Conservation (phyloP, 2,888 invertebrate species). For the Tanytarsus gracilentus region DNA sequence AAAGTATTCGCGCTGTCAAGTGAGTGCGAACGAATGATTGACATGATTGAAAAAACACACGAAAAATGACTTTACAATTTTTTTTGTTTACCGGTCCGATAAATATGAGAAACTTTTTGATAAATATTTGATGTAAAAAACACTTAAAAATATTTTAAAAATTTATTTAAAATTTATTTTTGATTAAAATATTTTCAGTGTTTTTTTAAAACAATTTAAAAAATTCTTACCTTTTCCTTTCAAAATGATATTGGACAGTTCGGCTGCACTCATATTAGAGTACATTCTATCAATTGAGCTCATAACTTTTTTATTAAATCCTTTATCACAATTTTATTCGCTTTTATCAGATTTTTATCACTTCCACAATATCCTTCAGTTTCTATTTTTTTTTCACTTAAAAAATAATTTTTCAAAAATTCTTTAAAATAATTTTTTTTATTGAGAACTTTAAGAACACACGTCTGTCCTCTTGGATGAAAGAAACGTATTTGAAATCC, state of each 20-base stretch:
- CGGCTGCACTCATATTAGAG: slow-evolving; percentile 15
- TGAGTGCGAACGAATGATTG: too few species aligned
- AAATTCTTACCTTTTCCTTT: slow-evolving; percentile 15
- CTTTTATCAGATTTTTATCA: neutral
- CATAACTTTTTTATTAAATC: slow-evolving; percentile 7
- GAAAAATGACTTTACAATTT: too few species aligned
- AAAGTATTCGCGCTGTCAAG: too few species aligned
- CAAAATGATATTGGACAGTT: slow-evolving; percentile 16
- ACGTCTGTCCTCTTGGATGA: slow-evolving; percentile 19
- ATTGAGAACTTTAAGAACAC: neutral
- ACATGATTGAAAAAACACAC: too few species aligned
- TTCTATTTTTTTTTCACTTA: slow-evolving; percentile 11
- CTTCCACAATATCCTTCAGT: neutral
- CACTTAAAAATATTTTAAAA: too few species aligned
- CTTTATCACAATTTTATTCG: slow-evolving; percentile 7
- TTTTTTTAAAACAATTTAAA: too few species aligned
- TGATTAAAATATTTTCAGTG: too few species aligned
- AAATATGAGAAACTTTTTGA: too few species aligned
- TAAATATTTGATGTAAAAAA: too few species aligned
- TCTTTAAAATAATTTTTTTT: slow-evolving; percentile 11
- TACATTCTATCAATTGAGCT: slow-evolving; percentile 25
- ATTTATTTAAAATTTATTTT: too few species aligned
- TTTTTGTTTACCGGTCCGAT: too few species aligned
- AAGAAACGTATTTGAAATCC: slow-evolving; percentile 20
- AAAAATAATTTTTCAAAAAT: neutral